Base-by-base conservation (phyloP, 2,888 invertebrate species). In the Mellilla xanthometata region DNA sequence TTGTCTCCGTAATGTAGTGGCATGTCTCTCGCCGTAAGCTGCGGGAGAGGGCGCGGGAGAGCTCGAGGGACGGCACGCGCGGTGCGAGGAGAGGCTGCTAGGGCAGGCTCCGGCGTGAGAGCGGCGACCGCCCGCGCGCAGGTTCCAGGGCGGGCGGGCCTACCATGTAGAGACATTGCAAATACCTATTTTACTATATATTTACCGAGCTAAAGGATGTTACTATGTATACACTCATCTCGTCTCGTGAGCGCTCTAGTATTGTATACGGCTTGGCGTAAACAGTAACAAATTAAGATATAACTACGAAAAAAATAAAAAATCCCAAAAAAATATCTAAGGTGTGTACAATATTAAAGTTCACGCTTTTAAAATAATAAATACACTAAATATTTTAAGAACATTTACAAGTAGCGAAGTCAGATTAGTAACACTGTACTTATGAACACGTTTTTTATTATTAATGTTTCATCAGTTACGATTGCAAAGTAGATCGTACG, bases 281-380 rank as follows among this genome's bases (percentile, higher is more conserved):
- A 74, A 76, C 42, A 74, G 70, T 82, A 78, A 81, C 83, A 81
- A 79, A 83, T 74, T 81, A 82, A 81, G 77, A 67, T 81, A 73
- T 69, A 76, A 76, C 76, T 65, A 59, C 57, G 65, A 61, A 64
- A 68, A 73, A 65, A 55, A 58, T 52, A 61, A 58, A 68, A 78
- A 76, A 68, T 55, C 54, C 54, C 52, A 69, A 75, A 79, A 81
- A 82, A 67, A 60, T 60, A 67, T 70, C 83, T 80, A 80, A 83
- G 84, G 69, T 77, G 83, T 85, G 82, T 86, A 87, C 87, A 85
- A 85, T 86, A 84, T 84, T 85, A 81, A 78, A 83, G 82, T 76
- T 70, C 72, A 72, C 72, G 80, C 75, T 75, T 80, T 76, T 76
- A 59, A 60, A 65, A 60, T 69, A 68, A 62, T 68, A 63, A 65